Evolutionary conservation across 2,888 invertebrate species (phyloP).

Genomic region (Trissoscelio sp.): DNA sequence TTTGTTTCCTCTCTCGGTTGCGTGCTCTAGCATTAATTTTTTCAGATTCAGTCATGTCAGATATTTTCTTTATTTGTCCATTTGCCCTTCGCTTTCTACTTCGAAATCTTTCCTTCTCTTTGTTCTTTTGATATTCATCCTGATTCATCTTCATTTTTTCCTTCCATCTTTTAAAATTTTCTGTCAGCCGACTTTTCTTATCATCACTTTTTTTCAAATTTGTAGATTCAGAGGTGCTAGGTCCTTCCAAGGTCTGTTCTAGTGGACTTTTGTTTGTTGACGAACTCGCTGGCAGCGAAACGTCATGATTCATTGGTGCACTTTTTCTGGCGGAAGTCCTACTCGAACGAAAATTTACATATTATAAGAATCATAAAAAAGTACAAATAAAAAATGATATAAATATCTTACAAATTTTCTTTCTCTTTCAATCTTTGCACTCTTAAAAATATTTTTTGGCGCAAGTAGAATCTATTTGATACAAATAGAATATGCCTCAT

Average conservation of each 20-base stretch:
- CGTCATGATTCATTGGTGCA: constrained; percentile 6
- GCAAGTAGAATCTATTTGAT: too few species aligned
- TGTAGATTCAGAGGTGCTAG: constrained; percentile 5
- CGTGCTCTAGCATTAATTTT: neutral
- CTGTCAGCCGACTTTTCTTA: constrained; percentile 1
- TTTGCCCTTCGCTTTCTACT: constrained; percentile 11
- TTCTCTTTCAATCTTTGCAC: constrained; percentile 16
- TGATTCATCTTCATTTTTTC: constrained; percentile 21
- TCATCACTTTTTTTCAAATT: neutral
- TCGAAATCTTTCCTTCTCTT: constrained; percentile 27
- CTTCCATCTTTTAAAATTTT: constrained; percentile 6
- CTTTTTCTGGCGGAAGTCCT: neutral
- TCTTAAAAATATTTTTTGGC: neutral
- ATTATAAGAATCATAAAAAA: constrained; percentile 4
- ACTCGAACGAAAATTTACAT: constrained; percentile 2
- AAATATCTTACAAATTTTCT: constrained; percentile 16
- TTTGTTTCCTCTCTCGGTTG: neutral
- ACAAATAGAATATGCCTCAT: too few species aligned
- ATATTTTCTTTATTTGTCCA: constrained; percentile 4
- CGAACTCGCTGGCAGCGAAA: neutral
- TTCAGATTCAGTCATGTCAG: neutral
- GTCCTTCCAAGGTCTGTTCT: neutral
- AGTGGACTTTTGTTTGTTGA: constrained; percentile 4
- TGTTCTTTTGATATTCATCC: constrained; percentile 11
- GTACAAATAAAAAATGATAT: neutral